Evolutionary conservation across 1,140 invertebrate species (phyloP).

Genomic region (Myzus persicae): DNA sequence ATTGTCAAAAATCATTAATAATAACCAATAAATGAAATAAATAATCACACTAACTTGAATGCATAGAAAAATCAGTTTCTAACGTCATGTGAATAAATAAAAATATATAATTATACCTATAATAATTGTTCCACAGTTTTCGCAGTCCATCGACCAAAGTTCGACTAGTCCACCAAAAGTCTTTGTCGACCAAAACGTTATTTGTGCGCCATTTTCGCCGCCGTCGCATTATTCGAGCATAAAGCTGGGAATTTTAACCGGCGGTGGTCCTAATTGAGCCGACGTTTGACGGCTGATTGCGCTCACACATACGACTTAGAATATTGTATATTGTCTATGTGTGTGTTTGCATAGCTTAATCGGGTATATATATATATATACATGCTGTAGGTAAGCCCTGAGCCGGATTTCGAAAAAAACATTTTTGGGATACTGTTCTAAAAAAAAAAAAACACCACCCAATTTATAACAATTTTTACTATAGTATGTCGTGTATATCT

Average conservation of each 20-base stretch:
- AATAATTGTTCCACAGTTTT: not conserved
- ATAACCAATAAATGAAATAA: not conserved
- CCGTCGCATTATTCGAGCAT: constrained; percentile 1
- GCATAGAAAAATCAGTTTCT: not conserved
- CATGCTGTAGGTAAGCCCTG: not conserved
- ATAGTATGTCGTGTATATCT: not conserved
- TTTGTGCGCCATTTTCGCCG: not conserved
- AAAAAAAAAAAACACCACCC: not conserved
- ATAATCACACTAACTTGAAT: not conserved
- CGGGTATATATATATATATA: not conserved
- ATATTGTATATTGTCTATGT: not conserved
- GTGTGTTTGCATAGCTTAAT: not conserved
- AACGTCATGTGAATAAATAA: not conserved
- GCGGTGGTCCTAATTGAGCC: constrained; percentile 13
- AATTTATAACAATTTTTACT: not conserved
- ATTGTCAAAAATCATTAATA: not conserved
- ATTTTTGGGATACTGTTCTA: not conserved
- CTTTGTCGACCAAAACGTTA: not conserved
- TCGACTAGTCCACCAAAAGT: not conserved
- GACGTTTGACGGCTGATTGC: constrained; percentile 41
- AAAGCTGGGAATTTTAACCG: constrained; percentile 51
- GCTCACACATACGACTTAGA: not conserved
- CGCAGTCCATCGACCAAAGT: not conserved
- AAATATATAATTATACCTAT: not conserved
- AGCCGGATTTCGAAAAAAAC: not conserved